A percentile compares a stretch with the other conserved stretches of the same genome.
Evolutionary conservation across 35 echinoderm and acorn worm genomes (phyloP).

Genomic region (Holothuria glaberrima): DNA sequence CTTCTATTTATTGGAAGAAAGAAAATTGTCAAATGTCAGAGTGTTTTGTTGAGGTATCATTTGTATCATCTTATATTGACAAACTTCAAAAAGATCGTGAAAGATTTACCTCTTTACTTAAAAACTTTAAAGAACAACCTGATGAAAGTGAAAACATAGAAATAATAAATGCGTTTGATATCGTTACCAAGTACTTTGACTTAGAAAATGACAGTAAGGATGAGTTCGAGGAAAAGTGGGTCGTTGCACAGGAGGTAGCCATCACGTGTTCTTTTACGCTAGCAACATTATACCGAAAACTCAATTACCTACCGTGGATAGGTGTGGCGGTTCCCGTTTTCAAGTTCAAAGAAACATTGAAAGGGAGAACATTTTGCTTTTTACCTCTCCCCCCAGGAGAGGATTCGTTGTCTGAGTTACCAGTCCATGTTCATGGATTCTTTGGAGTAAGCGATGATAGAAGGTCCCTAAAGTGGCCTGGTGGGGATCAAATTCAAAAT

Average conservation of each 20-base stretch:
- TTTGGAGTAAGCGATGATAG: conserved; percentile 87
- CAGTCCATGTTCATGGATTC: conserved; percentile 89
- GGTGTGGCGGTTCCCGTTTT: conserved; percentile 22
- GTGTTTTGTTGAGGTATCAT: not conserved
- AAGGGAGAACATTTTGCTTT: conserved; percentile 85
- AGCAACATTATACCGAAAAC: conserved; percentile 1
- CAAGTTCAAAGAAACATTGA: not conserved
- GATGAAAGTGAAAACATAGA: not conserved
- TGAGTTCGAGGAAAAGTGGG: not conserved
- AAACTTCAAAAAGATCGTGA: not conserved
- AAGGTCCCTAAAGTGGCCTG: conserved; percentile 78
- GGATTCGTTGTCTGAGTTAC: conserved; percentile 66
- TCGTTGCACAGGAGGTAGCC: not conserved
- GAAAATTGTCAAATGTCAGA: not conserved
- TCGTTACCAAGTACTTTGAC: not conserved
- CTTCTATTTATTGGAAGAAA: not conserved
- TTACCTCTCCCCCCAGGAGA: conserved; percentile 78
- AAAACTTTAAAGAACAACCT: not conserved
- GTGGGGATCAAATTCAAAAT: conserved; percentile 71
- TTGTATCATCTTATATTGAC: not conserved
- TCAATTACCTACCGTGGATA: conserved; percentile 45
- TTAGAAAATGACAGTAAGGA: too few species aligned
- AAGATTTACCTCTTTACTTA: not conserved
- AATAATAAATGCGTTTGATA: not conserved
- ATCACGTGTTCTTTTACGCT: not conserved